Base-by-base conservation (phyloP, 1,140 invertebrate genomes). In the Campodea augens region DNA sequence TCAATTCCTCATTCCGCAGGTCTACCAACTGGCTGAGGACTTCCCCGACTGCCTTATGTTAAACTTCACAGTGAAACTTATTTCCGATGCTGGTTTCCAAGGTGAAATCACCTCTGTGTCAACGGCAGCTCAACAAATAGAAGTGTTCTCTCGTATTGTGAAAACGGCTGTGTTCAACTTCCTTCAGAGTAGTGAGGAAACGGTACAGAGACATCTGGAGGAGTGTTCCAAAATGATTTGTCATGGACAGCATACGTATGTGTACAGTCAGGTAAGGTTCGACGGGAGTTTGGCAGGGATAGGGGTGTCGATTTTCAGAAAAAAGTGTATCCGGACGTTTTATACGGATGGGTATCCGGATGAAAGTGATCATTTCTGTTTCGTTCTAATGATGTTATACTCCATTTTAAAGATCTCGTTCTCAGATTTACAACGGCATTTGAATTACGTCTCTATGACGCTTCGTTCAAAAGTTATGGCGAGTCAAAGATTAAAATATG, bases 51-150 rank as follows among this genome's bases (percentile, higher is more conserved):
- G 93, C 63, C 71, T 98, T 7, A 97, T 98, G 91, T 70, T 98
- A 3, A 98, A 96, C 65, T 98, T 98, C 57, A 97, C 93, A 0
- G 96, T 98, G 47, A 98, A 98, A 78, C 65, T 97, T 29, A 98
- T 98, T 56, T 96, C 90, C 4, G 95, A 98, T 74, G 95, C 95
- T 53, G 95, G 95, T 5, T 97, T 90, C 60, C 93, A 98, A 80
- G 91, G 90, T 49, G 95, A 98, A 74, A 98, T 98, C 39, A 98
- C 92, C n/a, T 92, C 88, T 58, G 96, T 98, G 51, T 97, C 92
- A 13, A 98, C 95, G 48, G 95, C 95, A 15, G 92, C 93, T 37
- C 93, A 98, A 64, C 95, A 98, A 69, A 88, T 98, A 55, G 95
- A 98, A 73, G 95, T 98, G 13, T 98, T 98, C 66, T 93, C 92